These are phyloP conservation scores for Pecten maximus DNA, from an alignment of 2,888 invertebrate genomes.

Conservation along the genomic window DNA sequence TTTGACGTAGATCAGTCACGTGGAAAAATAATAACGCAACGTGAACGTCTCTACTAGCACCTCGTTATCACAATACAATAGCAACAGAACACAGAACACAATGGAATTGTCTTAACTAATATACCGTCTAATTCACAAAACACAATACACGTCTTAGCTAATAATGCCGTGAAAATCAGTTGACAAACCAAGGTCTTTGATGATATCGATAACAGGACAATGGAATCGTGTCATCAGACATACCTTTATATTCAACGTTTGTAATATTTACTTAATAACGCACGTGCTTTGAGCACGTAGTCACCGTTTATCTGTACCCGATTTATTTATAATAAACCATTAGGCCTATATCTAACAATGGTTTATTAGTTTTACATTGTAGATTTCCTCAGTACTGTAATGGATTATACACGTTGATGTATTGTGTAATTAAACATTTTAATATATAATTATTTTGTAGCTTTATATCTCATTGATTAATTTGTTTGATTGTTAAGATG, in stretches of 20 bases:
- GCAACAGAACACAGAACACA: background rate
- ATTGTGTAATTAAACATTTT: background rate
- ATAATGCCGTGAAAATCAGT: no score
- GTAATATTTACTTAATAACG: background rate
- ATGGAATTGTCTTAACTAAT: background rate
- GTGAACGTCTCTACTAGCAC: background rate
- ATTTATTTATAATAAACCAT: background rate
- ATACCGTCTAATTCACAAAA: background rate
- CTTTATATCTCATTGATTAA: background rate
- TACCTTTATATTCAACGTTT: background rate
- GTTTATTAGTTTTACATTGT: background rate
- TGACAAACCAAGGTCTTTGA: conserved; percentile 8
- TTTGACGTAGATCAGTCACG: background rate
- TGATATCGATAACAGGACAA: background rate
- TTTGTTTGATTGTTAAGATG: background rate
- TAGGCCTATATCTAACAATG: background rate
- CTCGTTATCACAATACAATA: conserved; percentile 10
- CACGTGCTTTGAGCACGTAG: background rate
- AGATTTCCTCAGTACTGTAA: background rate
- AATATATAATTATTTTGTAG: background rate
- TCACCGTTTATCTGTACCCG: background rate
- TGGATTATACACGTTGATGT: background rate
- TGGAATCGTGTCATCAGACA: background rate
- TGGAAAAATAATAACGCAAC: background rate
- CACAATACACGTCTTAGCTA: no score